Conservation (phyloP, 2,797 vertebrate genomes). For the Lepilemur ruficaudatus region DNA sequence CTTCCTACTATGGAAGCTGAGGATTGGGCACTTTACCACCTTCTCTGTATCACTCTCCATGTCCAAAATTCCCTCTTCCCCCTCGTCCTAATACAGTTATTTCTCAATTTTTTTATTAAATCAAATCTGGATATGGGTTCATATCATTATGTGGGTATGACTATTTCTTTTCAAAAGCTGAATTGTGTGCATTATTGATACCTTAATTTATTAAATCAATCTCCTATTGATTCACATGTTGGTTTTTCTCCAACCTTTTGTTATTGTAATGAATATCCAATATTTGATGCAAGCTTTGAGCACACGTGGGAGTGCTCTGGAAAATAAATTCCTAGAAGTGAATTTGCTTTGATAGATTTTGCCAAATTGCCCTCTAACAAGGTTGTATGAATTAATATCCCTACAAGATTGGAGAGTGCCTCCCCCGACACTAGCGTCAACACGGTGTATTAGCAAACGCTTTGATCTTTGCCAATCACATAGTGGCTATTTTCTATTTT, state of each 20-base stretch:
- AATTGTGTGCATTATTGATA: neutral
- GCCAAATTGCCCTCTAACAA: neutral
- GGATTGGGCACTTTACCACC: too few relatives aligned
- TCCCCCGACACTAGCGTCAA: neutral
- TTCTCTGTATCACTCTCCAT: neutral
- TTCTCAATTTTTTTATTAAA: neutral
- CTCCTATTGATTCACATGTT: neutral
- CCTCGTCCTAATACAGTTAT: neutral
- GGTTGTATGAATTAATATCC: neutral
- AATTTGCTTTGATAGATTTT: neutral
- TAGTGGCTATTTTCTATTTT: neutral
- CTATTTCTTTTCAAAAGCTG: neutral
- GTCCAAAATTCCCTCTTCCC: neutral
- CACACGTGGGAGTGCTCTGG: neutral
- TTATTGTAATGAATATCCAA: neutral
- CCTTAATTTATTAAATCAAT: neutral
- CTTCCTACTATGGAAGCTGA: neutral
- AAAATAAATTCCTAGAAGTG: neutral
- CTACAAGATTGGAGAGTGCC: neutral
- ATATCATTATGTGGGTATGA: neutral
- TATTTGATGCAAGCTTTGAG: neutral
- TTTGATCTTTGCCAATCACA: neutral
- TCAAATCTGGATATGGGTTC: neutral
- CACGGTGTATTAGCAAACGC: rapidly evolving
- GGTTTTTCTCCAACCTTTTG: neutral